phyloP scores from a whole-genome alignment of 2,888 invertebrate species.

The Palloptera scutellata region DNA sequence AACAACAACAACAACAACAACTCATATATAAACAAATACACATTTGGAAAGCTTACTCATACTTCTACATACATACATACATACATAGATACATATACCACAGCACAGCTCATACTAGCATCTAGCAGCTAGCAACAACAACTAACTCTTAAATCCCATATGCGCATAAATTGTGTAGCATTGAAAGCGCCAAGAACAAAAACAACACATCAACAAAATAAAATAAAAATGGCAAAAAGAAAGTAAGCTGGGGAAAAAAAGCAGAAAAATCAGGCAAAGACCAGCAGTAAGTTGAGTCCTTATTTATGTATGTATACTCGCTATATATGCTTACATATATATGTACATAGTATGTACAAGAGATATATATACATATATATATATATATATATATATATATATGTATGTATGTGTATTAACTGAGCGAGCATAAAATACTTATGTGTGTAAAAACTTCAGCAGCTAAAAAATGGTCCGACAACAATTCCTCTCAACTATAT shows the following conservation, averaged over 20 bases:
- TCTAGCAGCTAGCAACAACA: too few species aligned
- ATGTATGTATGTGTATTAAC: neutral
- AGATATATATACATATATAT: neutral
- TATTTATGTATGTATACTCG: slow-evolving; percentile 18
- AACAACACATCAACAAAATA: neutral
- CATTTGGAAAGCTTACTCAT: neutral
- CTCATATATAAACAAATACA: neutral
- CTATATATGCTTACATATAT: neutral
- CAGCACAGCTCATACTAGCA: too few species aligned
- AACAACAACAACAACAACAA: too few species aligned
- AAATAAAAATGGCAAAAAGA: neutral
- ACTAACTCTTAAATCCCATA: too few species aligned
- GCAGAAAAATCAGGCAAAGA: slow-evolving; percentile 14
- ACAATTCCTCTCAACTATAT: neutral
- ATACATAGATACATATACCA: neutral
- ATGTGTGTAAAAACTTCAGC: neutral
- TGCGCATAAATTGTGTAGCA: too few species aligned
- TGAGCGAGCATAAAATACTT: neutral
- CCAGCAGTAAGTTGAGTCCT: slow-evolving; percentile 19
- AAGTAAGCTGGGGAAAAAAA: neutral
- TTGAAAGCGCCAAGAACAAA: neutral
- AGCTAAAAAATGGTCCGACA: neutral
- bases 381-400: neutral
- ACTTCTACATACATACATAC: slow-evolving; percentile 3
- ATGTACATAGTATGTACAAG: neutral